phyloP scores from a whole-genome alignment of 2,888 invertebrate species.

The Trisateles emortualis region DNA sequence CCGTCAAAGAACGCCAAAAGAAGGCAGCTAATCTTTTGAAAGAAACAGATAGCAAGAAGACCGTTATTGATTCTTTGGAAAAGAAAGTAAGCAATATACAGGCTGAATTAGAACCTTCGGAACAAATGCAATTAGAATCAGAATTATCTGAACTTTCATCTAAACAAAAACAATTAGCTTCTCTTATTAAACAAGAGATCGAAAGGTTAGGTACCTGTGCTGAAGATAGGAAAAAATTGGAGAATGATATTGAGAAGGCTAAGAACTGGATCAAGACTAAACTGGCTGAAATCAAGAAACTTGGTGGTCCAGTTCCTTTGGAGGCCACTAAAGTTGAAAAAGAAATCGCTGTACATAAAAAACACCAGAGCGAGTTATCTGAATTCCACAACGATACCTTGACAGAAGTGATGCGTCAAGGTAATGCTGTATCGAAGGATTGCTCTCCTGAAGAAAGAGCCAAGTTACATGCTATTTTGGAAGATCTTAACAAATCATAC shows the following conservation, averaged over 20 bases:
- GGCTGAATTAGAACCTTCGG: constrained; percentile 94
- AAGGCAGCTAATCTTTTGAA: constrained; percentile 91
- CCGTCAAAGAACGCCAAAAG: constrained; percentile 91
- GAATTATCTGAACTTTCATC: constrained; percentile 90
- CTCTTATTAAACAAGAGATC: constrained; percentile 91
- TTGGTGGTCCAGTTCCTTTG: constrained; percentile 92
- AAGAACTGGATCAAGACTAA: constrained; percentile 93
- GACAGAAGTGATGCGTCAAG: constrained; percentile 92
- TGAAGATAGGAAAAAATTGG: constrained; percentile 91
- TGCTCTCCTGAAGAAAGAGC: constrained; percentile 91
- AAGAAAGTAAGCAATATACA: constrained; percentile 94
- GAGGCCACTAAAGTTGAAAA: constrained; percentile 93
- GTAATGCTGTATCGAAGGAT: constrained; percentile 92
- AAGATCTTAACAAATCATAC: constrained; percentile 91
- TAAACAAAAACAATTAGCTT: constrained; percentile 92
- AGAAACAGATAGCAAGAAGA: constrained; percentile 94
- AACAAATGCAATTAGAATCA: constrained; percentile 92
- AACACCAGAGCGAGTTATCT: constrained; percentile 91
- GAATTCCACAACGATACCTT: constrained; percentile 92
- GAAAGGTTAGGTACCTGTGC: constrained; percentile 90
- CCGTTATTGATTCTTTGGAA: constrained; percentile 93
- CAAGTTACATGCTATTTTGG: constrained; percentile 88
- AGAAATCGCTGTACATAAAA: constrained; percentile 92
- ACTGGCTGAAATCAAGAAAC: constrained; percentile 91
- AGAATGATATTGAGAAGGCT: constrained; percentile 92